Evolutionary conservation across 2,113 vertebrate genomes (phyloP), one percentile per base, ranked within the genome.

Genomic region (Bolborhynchus lineola): DNA sequence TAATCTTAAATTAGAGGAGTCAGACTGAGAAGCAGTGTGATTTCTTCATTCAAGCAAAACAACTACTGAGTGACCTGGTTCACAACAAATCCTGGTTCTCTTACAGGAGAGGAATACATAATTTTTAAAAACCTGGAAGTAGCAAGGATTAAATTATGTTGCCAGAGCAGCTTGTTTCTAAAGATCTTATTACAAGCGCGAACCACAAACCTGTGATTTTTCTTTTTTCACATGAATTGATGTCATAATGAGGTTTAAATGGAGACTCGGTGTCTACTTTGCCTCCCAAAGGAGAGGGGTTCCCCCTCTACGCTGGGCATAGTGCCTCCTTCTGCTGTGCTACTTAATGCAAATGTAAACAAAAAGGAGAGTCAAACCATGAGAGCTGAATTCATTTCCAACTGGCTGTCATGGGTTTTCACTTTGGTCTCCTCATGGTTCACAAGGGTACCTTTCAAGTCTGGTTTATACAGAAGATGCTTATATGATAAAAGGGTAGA

Each of bases 201-300:
- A 98, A 98, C 98, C 98, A 42, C 98, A 98, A 98, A 97, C 96
- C 96, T 98, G 97, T 84, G 94, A 96, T 96, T 98, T 98, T 98
- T 97, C 97, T 98, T 95, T 94, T 98, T 98, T 98, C 98, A 98
- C 97, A 98, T 93, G 95, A 98, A 98, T 98, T 98, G 98, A 98
- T 98, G 98, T 98, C 98, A 98, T 98, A 98, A 97, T 98, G 97
- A 98, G 98, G 98, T 98, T 98, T 98, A 97, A 98, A 97, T 98
- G 98, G 98, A 99, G 98, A 98, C 98, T 98, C 90, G 62, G 97
- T 98, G 99, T 99, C 98, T 99, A 98, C 98, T 95, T 96, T 95
- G 96, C 97, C 97, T 98, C 97, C 95, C 97, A 97, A 81, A 95
- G 97, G 98, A 97, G 94, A 91, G 97, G 98, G 98, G 97, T 98